Evolutionary conservation across 2,113 vertebrate genomes (phyloP).

Genomic region (Cercocebus atys): DNA sequence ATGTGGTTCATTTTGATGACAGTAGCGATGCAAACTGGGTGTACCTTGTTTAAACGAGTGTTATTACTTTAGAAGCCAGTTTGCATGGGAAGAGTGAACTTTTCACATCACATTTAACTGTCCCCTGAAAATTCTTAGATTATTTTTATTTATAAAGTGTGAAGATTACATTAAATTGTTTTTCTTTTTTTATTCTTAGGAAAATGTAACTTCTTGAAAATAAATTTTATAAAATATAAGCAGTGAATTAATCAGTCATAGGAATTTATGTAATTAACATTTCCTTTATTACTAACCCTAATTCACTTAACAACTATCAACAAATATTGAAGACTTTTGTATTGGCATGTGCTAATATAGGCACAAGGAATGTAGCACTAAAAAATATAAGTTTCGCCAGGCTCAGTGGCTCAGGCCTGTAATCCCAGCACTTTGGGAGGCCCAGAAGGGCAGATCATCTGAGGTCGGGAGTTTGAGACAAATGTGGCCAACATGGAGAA

Average conservation of each 20-base stretch:
- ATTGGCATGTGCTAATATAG: not conserved
- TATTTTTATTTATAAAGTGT: not conserved
- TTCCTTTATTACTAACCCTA: not conserved
- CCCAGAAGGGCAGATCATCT: too few species aligned
- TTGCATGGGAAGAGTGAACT: too few species aligned
- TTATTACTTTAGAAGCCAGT: too few species aligned
- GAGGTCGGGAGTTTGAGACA: too few species aligned
- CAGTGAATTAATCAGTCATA: not conserved
- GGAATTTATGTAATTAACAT: not conserved
- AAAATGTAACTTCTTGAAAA: not conserved
- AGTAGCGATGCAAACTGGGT: too few species aligned
- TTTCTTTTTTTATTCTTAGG: not conserved
- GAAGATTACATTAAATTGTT: not conserved
- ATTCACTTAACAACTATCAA: not conserved
- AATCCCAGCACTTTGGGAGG: too few species aligned
- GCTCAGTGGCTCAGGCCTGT: too few species aligned
- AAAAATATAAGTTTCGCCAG: not conserved
- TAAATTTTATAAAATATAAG: constrained; percentile 5
- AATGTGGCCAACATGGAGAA: too few species aligned
- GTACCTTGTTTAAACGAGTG: too few species aligned
- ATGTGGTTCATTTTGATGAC: too few species aligned
- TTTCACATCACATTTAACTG: not conserved
- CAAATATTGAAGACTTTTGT: not conserved
- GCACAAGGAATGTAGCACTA: not conserved
- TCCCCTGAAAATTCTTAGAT: not conserved